These are phyloP conservation scores for Litoditis marina DNA, from an alignment of 2,888 invertebrate species.

Conservation along the genomic window DNA sequence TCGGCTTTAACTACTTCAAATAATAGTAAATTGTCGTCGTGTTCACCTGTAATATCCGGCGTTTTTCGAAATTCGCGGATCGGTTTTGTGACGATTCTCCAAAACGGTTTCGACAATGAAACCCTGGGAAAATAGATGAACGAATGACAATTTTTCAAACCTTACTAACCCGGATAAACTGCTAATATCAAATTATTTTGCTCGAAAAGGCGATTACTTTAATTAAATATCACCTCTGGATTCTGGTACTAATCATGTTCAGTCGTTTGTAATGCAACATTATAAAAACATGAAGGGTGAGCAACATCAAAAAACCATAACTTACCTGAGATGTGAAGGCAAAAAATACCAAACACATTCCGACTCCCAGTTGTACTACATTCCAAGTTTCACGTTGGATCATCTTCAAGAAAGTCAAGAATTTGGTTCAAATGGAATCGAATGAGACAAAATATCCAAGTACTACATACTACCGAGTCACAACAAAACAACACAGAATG, in stretches of 20 bases:
- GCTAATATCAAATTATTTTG: too few species aligned
- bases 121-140: constrained; percentile 16
- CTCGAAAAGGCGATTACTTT: too few species aligned
- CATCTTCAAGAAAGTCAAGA: too few species aligned
- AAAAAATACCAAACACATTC: constrained; percentile 16
- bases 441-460: too few species aligned
- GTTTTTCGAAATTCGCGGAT: constrained; percentile 16
- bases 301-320: too few species aligned
- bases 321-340: constrained; percentile 18
- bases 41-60: constrained; percentile 29
- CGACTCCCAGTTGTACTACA: constrained; percentile 15
- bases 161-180: neutral
- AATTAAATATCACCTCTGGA: too few species aligned
- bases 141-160: neutral
- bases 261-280: too few species aligned
- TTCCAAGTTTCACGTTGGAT: constrained; percentile 11
- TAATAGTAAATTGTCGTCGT: neutral
- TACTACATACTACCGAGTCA: too few species aligned
- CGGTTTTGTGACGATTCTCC: constrained; percentile 11
- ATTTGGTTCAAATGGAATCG: too few species aligned
- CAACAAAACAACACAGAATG: too few species aligned
- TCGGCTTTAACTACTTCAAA: neutral
- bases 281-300: too few species aligned
- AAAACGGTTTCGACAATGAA: constrained; percentile 29
- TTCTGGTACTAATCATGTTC: too few species aligned